Percentiles rank a stretch among this genome's conserved stretches.
Conservation (phyloP, 2,797 vertebrate species). For the Darevskia nairensis region DNA sequence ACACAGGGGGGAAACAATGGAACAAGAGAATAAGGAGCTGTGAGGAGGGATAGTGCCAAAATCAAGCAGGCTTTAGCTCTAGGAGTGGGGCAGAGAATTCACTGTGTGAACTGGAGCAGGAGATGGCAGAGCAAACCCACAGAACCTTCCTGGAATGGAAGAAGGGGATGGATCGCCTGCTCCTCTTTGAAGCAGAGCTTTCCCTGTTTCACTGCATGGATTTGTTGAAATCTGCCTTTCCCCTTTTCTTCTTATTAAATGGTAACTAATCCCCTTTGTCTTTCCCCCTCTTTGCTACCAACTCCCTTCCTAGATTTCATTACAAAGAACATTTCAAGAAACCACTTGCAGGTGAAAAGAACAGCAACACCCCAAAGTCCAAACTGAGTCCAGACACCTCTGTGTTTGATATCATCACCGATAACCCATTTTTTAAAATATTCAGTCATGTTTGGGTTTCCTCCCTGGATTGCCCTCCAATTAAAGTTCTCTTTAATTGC, state of each 20-base stretch:
- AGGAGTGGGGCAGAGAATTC: neutral
- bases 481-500: slow-evolving; percentile 40
- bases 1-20: neutral
- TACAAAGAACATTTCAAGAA: slow-evolving; percentile 46
- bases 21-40: neutral
- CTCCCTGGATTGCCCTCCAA: slow-evolving; percentile 55
- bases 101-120: neutral
- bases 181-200: neutral
- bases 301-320: slow-evolving; percentile 63
- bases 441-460: slow-evolving; percentile 55
- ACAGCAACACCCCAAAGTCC: slow-evolving; percentile 39
- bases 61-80: neutral
- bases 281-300: neutral
- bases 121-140: neutral
- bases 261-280: slow-evolving; percentile 28
- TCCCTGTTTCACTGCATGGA: slow-evolving; percentile 37
- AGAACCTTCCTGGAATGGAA: too few species aligned
- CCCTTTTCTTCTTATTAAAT: slow-evolving; percentile 19
- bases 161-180: neutral
- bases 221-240: slow-evolving; percentile 48
- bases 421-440: slow-evolving; percentile 50
- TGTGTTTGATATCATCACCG: slow-evolving; percentile 56
- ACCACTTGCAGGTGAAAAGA: slow-evolving; percentile 38
- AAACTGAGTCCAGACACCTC: slow-evolving; percentile 63
- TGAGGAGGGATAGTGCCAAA: neutral